Evolutionary conservation across 1,140 invertebrate species (phyloP).

Genomic region (Drosophila ironensis): DNA sequence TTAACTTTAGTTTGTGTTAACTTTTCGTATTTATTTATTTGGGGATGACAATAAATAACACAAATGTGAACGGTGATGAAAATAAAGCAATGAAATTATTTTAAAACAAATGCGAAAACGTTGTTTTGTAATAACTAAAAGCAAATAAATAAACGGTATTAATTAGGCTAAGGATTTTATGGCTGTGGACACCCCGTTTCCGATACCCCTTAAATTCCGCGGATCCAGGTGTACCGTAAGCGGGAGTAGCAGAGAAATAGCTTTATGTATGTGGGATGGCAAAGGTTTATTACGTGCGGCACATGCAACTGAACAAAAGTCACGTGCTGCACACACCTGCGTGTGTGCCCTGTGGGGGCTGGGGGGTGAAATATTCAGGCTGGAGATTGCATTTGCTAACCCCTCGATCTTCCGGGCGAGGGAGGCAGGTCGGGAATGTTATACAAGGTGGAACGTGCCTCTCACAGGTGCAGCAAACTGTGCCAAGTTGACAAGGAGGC

Average conservation of each 20-base stretch:
- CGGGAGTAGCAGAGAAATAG: conserved; percentile 16
- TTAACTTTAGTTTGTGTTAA: too few species aligned
- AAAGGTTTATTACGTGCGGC: conserved; percentile 69
- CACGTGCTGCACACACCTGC: conserved; percentile 58
- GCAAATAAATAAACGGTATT: too few species aligned
- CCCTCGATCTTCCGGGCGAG: not conserved
- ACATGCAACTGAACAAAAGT: conserved; percentile 76
- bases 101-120: too few species aligned
- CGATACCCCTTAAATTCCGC: conserved; percentile 13
- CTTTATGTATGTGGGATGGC: conserved; percentile 8
- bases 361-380: conserved; percentile 12
- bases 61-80: too few species aligned
- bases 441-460: conserved; percentile 59
- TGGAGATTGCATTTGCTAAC: conserved; percentile 39
- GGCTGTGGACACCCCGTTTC: not conserved
- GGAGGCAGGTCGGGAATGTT: not conserved
- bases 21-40: too few species aligned
- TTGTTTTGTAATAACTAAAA: too few species aligned
- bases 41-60: too few species aligned
- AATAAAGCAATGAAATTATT: too few species aligned
- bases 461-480: conserved; percentile 58
- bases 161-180: too few species aligned
- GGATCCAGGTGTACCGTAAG: too few species aligned
- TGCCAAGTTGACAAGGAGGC: conserved; percentile 72
- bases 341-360: not conserved